Base-by-base conservation (phyloP, 2,888 invertebrate species). In the Dryomyza anilis region DNA sequence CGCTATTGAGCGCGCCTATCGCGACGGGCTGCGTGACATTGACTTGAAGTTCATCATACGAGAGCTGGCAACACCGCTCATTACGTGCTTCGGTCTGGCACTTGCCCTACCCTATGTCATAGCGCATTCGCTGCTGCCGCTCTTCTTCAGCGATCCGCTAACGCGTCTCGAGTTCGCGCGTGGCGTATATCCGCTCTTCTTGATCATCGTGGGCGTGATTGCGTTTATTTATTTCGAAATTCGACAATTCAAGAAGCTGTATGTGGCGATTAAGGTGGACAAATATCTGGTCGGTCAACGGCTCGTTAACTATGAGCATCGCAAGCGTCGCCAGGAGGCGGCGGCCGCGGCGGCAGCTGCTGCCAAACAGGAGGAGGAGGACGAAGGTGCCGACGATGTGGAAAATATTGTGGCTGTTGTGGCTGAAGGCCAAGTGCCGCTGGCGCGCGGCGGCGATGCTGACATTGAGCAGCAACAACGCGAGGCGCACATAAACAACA, bases 261-360 rank as follows among this genome's bases (percentile, higher is more conserved):
- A 98, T 83, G 95, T 98, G 81, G 97, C 97, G 84, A 99, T 99
- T 78, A 97, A 98, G 85, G 98, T 99, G 84, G 98, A 98, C 85
- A 98, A 98, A 85, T 98, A 98, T 85, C 87, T 98, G 56, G 98
- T 99, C 14, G 98, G 98, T 0, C 94, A 96, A 76, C 87, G 97
- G 72, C 87, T 99, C 71, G 98, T 98, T 29, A 99, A 99, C 86
- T 99, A 98, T 85, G 96, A 98, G 81, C 93, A 93, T 79, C 86
- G 91, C 72, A 86, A 89, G 73, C 88, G 89, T 71, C 91, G 89
- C 75, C 76, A 77, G 55, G 60, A 76, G 27, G 74, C 77, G 48
- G 66, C 73, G 50, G 68, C 74, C 63, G 71, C 74, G 66, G 60
- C 70, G 69, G 57, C 69, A 66, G 67, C 66, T 50, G 64, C 67